A percentile compares a stretch with the other conserved stretches of the same genome.
phyloP scores from a whole-genome alignment of 2,797 vertebrate species.

The Myotis vivesi region DNA sequence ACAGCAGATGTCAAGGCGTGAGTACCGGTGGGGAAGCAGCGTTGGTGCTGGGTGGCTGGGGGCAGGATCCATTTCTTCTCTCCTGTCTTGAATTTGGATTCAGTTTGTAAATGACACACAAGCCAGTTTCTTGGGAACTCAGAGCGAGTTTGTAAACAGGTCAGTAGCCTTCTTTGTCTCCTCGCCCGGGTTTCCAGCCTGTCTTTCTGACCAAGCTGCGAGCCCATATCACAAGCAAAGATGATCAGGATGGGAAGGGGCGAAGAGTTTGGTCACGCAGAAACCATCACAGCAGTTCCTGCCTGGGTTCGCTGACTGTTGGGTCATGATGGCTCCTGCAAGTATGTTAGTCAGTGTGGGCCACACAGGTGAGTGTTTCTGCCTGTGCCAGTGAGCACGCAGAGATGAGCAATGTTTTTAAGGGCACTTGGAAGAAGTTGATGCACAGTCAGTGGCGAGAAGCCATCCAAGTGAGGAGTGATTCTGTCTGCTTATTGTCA shows the following conservation, averaged over 20 bases:
- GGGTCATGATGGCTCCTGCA: neutral
- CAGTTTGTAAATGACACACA: neutral
- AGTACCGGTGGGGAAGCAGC: conserved; percentile 78
- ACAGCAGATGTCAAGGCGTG: conserved; percentile 98
- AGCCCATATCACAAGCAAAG: neutral
- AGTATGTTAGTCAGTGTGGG: neutral
- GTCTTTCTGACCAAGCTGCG: neutral
- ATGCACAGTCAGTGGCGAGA: conserved; percentile 9
- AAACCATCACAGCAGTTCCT: neutral
- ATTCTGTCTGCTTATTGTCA: conserved; percentile 15
- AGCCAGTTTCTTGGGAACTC: conserved; percentile 17
- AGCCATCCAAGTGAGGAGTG: neutral
- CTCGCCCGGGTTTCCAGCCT: neutral
- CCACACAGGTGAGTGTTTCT: neutral
- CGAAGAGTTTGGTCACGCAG: neutral
- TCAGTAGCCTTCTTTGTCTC: neutral
- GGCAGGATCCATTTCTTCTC: conserved; percentile 42
- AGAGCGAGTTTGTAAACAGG: neutral
- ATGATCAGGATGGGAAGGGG: neutral
- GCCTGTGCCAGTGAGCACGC: conserved; percentile 1
- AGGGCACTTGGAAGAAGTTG: conserved; percentile 37
- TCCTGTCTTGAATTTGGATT: conserved; percentile 36
- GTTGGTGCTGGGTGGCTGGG: conserved; percentile 19
- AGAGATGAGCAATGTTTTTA: neutral
- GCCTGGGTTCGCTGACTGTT: neutral